phyloP scores from a whole-genome alignment of 2,888 invertebrate species.

The Charanyca ferruginea region DNA sequence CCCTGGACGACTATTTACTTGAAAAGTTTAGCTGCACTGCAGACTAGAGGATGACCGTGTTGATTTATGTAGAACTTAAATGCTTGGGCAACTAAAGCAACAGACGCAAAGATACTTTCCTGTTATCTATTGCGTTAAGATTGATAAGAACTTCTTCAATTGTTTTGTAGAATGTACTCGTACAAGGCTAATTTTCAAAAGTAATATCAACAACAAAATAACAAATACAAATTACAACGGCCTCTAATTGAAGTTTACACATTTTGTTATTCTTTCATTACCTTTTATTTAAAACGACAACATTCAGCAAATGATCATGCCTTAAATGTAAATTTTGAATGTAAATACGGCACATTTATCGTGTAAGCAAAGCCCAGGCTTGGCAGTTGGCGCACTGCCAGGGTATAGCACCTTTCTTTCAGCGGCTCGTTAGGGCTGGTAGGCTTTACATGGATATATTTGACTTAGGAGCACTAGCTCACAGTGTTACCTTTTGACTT shows the following conservation, averaged over 20 bases:
- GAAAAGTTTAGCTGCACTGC: slow-evolving; percentile 18
- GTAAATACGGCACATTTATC: slow-evolving; percentile 53
- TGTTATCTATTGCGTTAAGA: too few relatives aligned
- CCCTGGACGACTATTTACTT: slow-evolving; percentile 15
- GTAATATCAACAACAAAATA: neutral
- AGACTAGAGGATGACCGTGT: neutral
- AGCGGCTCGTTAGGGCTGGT: slow-evolving; percentile 27
- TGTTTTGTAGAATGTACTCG: too few relatives aligned
- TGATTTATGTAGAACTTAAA: neutral
- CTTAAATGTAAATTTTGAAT: slow-evolving; percentile 52
- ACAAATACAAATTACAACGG: slow-evolving; percentile 7
- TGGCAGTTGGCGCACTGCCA: slow-evolving; percentile 56
- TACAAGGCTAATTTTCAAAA: too few relatives aligned
- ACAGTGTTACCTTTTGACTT: too few relatives aligned
- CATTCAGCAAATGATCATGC: slow-evolving; percentile 45
- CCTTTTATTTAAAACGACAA: slow-evolving; percentile 48
- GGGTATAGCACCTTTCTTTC: slow-evolving; percentile 45
- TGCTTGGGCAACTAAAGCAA: neutral
- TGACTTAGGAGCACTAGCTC: slow-evolving; percentile 12
- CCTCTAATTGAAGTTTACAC: slow-evolving; percentile 28
- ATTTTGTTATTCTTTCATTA: slow-evolving; percentile 32
- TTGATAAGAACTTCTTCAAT: too few relatives aligned
- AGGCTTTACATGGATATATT: slow-evolving; percentile 23
- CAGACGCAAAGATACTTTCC: neutral
- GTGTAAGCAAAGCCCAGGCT: slow-evolving; percentile 50